Base-by-base conservation (phyloP, 2,888 invertebrate species). In the Plagiodera versicolora region DNA sequence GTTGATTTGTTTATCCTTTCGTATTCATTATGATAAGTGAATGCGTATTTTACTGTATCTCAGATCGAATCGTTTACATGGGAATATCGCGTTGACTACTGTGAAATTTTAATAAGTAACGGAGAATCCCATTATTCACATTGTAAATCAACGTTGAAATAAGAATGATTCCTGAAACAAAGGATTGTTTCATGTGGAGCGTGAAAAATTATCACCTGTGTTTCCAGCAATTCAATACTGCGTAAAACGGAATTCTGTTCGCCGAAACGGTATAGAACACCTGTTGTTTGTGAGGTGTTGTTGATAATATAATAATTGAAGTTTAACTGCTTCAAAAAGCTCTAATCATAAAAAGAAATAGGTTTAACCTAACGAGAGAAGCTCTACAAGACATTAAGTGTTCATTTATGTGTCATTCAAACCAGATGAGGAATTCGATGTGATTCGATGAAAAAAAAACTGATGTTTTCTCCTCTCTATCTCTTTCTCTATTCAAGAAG, bases 201-300 rank as follows among this genome's bases (percentile, higher is more conserved):
- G 30, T 39, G 52, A 52, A 52, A 52, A 52, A 35, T 52, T 52
- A 52, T 52, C 52, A 52, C 52, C 52, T 52, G 39, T 30, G 14
- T 20, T 52, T 39, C 30, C 39, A 30, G 17, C 39, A 28, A 35
- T 51, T 51, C 9, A 52, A 52, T 14, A 30, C 39, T 32, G 32
- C 14, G 39, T 35, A 39, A 39, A 52, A 39, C 9, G 20, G 39
- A 24, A 24, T 24, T 24, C 24, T 39, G 20, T 52, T 39, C 35
- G 39, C 39, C 39, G 19, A 32, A 16, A 19, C 20, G 20, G 19
- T 20, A 52, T 19, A 39, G 30, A 35, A 17, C 51, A 52, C 52
- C 52, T 52, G 52, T 39, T 20, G 14, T 52, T 52, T 52, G 32
- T 10, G 28, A 50, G 14, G 30, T 11, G 24, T 30, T 14, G 24